Evolutionary conservation across 2,113 vertebrate species (phyloP).

Genomic region (Hemicordylus capensis): DNA sequence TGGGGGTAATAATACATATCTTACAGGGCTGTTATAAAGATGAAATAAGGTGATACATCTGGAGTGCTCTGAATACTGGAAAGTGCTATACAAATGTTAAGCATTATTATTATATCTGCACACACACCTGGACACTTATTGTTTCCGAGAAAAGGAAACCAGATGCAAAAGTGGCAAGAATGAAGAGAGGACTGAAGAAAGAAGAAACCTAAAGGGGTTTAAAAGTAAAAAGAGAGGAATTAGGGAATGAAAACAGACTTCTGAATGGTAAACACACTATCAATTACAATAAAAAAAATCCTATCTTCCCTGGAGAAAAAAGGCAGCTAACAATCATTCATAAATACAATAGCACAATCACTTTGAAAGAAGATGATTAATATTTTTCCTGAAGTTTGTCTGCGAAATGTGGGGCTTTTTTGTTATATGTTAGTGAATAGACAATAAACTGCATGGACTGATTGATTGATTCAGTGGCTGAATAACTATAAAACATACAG

Average conservation of each 20-base stretch:
- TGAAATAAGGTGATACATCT: no score
- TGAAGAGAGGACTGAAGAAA: background rate
- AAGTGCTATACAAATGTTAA: background rate
- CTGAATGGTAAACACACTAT: background rate
- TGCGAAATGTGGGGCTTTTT: no score
- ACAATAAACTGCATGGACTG: background rate
- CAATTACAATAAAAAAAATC: background rate
- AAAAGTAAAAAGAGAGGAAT: background rate
- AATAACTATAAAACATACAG: background rate
- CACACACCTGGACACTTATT: no score
- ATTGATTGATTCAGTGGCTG: no score
- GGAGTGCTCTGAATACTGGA: background rate
- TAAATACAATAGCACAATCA: background rate
- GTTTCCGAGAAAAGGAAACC: background rate
- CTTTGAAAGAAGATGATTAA: background rate
- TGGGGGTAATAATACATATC: no score
- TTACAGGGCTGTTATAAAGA: no score
- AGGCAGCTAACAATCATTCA: background rate
- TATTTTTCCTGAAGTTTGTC: no score
- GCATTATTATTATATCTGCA: background rate
- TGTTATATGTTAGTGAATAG: background rate
- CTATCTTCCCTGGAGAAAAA: background rate
- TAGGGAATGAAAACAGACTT: background rate
- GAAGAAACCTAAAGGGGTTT: no score
- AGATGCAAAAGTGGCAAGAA: background rate